Evolutionary conservation across 2,888 invertebrate species (phyloP).

Genomic region (Caenorhabditis panamensis): DNA sequence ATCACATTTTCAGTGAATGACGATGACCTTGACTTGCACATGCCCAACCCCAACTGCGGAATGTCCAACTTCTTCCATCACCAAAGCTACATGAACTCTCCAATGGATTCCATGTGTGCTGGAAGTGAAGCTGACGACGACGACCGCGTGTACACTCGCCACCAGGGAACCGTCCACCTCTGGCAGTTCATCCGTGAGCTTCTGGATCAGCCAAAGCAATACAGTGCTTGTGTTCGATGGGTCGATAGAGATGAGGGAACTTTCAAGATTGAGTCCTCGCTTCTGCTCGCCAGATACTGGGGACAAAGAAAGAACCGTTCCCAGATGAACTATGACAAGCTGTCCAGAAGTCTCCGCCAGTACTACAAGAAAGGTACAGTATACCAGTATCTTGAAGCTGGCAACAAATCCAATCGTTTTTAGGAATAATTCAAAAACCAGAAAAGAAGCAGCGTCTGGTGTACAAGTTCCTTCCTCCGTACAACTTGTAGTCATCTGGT

Average conservation of each 20-base stretch:
- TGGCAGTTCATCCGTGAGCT: slow-evolving; percentile 99
- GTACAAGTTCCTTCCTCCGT: slow-evolving; percentile 89
- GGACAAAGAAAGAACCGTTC: slow-evolving; percentile 97
- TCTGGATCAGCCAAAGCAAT: slow-evolving; percentile 90
- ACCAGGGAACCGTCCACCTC: slow-evolving; percentile 87
- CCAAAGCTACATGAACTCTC: slow-evolving; percentile 48
- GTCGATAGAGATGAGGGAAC: slow-evolving; percentile 91
- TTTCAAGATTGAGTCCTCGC: slow-evolving; percentile 99
- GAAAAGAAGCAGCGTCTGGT: slow-evolving; percentile 97
- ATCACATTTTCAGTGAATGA: slow-evolving; percentile 63
- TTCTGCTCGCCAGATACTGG: slow-evolving; percentile 97
- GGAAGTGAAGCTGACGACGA: slow-evolving; percentile 61
- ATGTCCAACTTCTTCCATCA: slow-evolving; percentile 53
- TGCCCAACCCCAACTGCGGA: slow-evolving; percentile 44
- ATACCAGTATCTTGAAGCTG: too few species aligned
- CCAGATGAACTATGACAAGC: slow-evolving; percentile 99
- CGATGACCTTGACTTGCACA: slow-evolving; percentile 66
- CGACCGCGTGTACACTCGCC: slow-evolving; percentile 63
- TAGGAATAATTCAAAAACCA: slow-evolving; percentile 90
- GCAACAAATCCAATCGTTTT: too few species aligned
- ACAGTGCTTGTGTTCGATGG: slow-evolving; percentile 97
- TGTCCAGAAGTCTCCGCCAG: slow-evolving; percentile 96
- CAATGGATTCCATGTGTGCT: slow-evolving; percentile 42
- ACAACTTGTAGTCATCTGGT: slow-evolving; percentile 72
- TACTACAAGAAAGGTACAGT: slow-evolving; percentile 94